Percentiles rank a stretch among this genome's conserved stretches.
phyloP scores from a whole-genome alignment of 1,140 invertebrate species.

The Aphis craccivora region DNA sequence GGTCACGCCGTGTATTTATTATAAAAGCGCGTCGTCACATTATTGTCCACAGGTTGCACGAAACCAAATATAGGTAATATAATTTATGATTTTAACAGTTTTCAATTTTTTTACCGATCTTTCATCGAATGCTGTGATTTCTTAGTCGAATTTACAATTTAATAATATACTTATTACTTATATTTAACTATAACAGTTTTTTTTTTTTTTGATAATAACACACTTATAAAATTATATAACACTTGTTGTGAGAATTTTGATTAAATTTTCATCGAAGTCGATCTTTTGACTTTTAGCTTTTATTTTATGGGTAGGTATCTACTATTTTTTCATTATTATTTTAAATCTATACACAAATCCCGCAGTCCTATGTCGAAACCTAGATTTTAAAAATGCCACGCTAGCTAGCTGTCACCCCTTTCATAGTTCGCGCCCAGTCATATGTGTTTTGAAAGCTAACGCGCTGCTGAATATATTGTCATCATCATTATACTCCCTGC shows the following conservation, averaged over 20 bases:
- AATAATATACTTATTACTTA: neutral
- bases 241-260: neutral
- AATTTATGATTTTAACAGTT: neutral
- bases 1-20: neutral
- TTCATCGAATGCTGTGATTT: neutral
- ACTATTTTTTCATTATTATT: neutral
- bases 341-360: neutral
- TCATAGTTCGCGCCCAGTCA: neutral
- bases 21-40: neutral
- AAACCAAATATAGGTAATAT: neutral
- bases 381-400: neutral
- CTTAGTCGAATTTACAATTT: neutral
- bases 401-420: neutral
- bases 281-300: neutral
- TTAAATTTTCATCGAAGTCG: neutral
- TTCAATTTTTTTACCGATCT: neutral
- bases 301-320: neutral
- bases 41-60: neutral
- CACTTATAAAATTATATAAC: too few relatives aligned
- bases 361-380: neutral
- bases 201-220: neutral
- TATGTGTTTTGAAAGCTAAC: conserved; percentile 1
- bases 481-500: neutral
- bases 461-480: neutral
- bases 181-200: neutral